These are phyloP conservation scores for Eupithecia vulgata DNA, from an alignment of 2,888 invertebrate species.

Conservation along the genomic window DNA sequence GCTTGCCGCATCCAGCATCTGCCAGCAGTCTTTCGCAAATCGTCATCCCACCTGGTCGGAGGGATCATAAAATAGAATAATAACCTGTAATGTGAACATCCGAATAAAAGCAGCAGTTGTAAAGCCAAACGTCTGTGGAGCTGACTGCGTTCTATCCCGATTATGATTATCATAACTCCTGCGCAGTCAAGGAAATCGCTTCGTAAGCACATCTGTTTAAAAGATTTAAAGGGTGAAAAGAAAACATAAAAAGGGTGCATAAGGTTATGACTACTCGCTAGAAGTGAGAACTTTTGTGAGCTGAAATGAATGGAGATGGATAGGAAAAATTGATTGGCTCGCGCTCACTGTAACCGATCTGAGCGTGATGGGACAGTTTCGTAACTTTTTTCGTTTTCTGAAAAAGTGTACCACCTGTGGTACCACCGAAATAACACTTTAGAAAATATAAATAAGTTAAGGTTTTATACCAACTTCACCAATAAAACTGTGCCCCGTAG, in stretches of 20 bases:
- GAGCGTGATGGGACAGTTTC: neutral
- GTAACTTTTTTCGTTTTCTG: neutral
- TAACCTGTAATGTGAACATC: slow-evolving; percentile 76
- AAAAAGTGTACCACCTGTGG: neutral
- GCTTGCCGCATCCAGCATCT: too few relatives aligned
- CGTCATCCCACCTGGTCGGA: too few relatives aligned
- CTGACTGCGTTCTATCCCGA: slow-evolving; percentile 63
- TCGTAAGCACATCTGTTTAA: slow-evolving; percentile 58
- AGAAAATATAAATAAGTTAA: neutral
- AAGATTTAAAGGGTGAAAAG: neutral
- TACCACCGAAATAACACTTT: too few relatives aligned
- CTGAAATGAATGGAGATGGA: neutral
- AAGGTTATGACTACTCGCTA: neutral
- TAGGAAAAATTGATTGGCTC: neutral
- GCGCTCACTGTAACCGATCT: neutral
- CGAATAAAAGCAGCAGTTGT: slow-evolving; percentile 64
- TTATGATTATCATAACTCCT: slow-evolving; percentile 62
- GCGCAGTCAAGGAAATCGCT: slow-evolving; percentile 63
- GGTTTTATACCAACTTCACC: slow-evolving; percentile 52
- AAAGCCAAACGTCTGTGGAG: slow-evolving; percentile 62
- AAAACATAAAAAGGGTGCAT: neutral
- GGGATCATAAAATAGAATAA: too few relatives aligned
- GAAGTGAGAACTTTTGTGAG: neutral
- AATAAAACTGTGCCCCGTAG: slow-evolving; percentile 46
- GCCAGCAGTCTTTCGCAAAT: too few relatives aligned